Percentiles rank a stretch among this genome's conserved stretches.
Conservation (phyloP, 1,140 invertebrate genomes). For the Panulirus ornatus region DNA sequence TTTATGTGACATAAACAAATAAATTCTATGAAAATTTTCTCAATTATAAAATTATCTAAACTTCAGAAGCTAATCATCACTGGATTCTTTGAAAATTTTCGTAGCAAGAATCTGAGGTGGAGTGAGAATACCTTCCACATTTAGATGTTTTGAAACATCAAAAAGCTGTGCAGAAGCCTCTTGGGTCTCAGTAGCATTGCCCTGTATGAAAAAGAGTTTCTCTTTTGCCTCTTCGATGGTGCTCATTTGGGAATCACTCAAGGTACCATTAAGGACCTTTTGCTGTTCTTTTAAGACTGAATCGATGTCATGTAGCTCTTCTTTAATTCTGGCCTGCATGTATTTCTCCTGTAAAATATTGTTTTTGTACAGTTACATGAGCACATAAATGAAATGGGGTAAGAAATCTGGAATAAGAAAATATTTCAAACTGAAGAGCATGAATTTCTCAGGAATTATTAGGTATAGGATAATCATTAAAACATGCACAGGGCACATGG, state of each 20-base stretch:
- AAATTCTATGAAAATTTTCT: too few species aligned
- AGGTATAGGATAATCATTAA: too few species aligned
- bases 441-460: too few species aligned
- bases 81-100: not conserved
- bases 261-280: conserved; percentile 6
- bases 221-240: conserved; percentile 28
- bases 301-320: conserved; percentile 11
- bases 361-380: not conserved
- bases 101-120: not conserved
- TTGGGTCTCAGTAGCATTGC: not conserved
- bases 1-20: too few species aligned
- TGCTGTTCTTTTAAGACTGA: conserved; percentile 8
- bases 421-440: too few species aligned
- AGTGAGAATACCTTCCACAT: not conserved
- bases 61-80: not conserved
- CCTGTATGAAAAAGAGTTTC: not conserved
- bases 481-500: too few species aligned
- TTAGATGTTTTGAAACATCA: not conserved
- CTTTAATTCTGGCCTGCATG: conserved; percentile 11
- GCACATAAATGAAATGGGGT: not conserved
- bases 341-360: conserved; percentile 32
- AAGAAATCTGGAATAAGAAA: too few species aligned
- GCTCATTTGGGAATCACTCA: not conserved
- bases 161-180: not conserved
- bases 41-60: too few species aligned